Conservation (phyloP, 2,888 invertebrate genomes). For the Tenthredo amoena region DNA sequence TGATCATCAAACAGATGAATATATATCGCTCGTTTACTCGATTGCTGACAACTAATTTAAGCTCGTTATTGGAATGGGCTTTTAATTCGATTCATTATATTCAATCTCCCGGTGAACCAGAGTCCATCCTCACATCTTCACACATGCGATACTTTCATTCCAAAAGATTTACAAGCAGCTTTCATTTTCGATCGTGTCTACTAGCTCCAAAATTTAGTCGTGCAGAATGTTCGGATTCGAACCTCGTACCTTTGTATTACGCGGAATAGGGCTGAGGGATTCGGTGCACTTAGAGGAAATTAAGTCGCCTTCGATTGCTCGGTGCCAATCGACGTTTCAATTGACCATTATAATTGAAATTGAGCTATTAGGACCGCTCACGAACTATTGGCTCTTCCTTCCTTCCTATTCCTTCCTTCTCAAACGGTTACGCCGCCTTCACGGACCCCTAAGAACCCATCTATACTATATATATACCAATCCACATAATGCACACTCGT, state of each 20-base stretch:
- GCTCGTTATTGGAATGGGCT: slow-evolving; percentile 32
- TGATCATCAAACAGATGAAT: neutral
- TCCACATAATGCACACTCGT: neutral
- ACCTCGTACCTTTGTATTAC: neutral
- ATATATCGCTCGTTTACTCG: slow-evolving; percentile 21
- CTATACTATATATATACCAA: neutral
- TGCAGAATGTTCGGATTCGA: neutral
- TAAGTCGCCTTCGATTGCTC: slow-evolving; percentile 24
- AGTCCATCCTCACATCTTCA: neutral
- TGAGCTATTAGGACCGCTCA: slow-evolving; percentile 64
- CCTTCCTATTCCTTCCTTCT: neutral
- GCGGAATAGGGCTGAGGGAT: neutral
- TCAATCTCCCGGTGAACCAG: slow-evolving; percentile 37
- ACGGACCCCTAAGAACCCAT: neutral
- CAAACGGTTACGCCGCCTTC: neutral
- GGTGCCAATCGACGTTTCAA: slow-evolving; percentile 53
- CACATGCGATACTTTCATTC: neutral
- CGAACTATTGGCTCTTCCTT: slow-evolving; percentile 59
- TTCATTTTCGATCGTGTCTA: neutral
- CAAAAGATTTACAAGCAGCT: neutral
- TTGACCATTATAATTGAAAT: slow-evolving; percentile 67
- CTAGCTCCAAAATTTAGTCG: neutral
- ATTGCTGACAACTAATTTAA: slow-evolving; percentile 45
- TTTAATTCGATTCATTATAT: slow-evolving; percentile 49
- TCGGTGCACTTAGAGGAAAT: slow-evolving; percentile 35